Conservation (phyloP, 2,113 vertebrate genomes). For the Recurvirostra avosetta region DNA sequence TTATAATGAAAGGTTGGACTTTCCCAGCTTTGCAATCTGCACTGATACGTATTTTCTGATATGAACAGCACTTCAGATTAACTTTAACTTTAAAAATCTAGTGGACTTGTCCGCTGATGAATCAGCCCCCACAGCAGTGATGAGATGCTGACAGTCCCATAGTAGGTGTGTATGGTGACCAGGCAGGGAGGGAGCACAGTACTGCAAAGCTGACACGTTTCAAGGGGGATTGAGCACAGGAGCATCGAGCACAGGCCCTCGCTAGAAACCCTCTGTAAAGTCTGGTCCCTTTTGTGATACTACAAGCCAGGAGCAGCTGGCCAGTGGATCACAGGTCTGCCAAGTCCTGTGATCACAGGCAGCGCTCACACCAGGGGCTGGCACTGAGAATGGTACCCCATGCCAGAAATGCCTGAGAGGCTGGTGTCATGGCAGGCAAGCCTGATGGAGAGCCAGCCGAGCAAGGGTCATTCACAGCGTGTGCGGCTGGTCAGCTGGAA, state of each 20-base stretch:
- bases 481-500: not conserved
- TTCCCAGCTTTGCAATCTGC: not conserved
- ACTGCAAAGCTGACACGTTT: fast-evolving
- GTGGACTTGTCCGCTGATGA: not conserved
- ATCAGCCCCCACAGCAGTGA: not conserved
- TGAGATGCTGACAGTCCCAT: not conserved
- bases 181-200: not conserved
- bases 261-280: not conserved
- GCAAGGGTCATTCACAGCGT: fast-evolving
- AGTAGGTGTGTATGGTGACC: not conserved
- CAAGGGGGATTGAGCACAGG: not conserved
- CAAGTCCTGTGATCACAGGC: no score
- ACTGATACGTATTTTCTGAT: not conserved
- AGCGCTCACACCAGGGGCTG: fast-evolving
- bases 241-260: not conserved
- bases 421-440: fast-evolving
- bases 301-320: not conserved
- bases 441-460: not conserved
- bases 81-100: not conserved
- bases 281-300: not conserved
- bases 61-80: not conserved
- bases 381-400: not conserved
- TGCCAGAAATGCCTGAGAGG: not conserved
- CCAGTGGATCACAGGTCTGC: not conserved
- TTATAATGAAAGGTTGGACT: not conserved